Evolutionary conservation across 1,140 invertebrate genomes (phyloP), one percentile per base, ranked within the genome.

Genomic region (Drosophila ananassae): DNA sequence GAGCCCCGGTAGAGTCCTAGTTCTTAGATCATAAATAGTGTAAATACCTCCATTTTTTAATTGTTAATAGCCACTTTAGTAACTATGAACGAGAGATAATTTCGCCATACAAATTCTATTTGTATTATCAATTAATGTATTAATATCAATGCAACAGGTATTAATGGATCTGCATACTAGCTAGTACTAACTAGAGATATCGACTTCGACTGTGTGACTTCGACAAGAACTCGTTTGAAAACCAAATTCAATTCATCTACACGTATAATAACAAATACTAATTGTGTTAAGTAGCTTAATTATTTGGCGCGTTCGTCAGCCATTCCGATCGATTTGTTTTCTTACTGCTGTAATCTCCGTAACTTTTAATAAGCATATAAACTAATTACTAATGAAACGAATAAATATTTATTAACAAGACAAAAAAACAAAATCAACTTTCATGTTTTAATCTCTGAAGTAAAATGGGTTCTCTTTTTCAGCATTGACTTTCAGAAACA

Each of bases 221-320:
- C 39, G 13, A 47, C 44, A 21, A 22, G 17, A 47, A 64, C 39
- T 75, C 47, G 34, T 75, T 75, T 75, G 13, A 67, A 73, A 83
- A 61, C 64, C 64, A 89, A 89, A 89, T 76, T 77, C 51, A 83
- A 89, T 79, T 78, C 63, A 67, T 67, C 46, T 71, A 78, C 32
- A 67, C 61, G 48, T 60, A 62, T 75, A 61, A 81, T 61, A 46
- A 78, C 28, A 61, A 41, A 53, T 75, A 75, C 61, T 75, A 54
- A 68, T 68, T 68, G 73, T 68, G 51, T 76, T 76, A 76, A 76
- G 73, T 76, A 76, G 73, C 55, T 54, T 68, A 76, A 76, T 76
- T 55, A 68, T 67, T 76, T 76, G 56, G 73, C 73, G 34, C 61
- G 54, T 66, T 61, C 25, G 53, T 28, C 54, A 58, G 73, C 54